These are phyloP conservation scores for Polypterus senegalus DNA, from an alignment of 2,113 vertebrate species.

Conservation along the genomic window DNA sequence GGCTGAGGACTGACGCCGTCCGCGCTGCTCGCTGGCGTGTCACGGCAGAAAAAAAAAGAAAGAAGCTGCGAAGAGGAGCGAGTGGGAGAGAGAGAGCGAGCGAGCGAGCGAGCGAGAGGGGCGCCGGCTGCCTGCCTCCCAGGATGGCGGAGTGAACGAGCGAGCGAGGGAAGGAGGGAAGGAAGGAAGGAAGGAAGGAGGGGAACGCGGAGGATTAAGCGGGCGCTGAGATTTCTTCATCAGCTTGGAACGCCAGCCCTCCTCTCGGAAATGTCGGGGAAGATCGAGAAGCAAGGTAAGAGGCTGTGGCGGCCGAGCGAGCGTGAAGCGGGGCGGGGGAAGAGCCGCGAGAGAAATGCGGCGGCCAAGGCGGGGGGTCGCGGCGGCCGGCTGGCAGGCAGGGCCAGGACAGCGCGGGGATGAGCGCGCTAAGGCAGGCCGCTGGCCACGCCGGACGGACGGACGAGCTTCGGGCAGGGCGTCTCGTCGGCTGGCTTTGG, in stretches of 20 bases:
- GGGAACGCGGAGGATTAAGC: neutral
- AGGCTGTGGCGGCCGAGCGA: neutral
- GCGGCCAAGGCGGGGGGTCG: neutral
- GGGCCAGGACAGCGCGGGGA: neutral
- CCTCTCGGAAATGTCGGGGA: conserved; percentile 48
- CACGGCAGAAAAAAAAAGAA: neutral
- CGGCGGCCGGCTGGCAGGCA: neutral
- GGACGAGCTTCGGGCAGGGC: neutral
- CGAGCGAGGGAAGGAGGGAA: neutral
- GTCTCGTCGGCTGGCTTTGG: too few relatives aligned
- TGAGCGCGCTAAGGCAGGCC: neutral
- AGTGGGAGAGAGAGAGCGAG: neutral
- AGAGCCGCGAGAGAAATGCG: conserved; percentile 1
- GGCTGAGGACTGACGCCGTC: neutral
- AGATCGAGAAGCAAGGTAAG: conserved; percentile 52
- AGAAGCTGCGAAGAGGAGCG: too few relatives aligned
- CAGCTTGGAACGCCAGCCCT: conserved; percentile 21
- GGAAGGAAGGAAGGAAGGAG: neutral
- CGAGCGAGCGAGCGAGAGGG: neutral
- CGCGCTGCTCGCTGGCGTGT: neutral
- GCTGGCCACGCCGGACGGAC: conserved; percentile 1
- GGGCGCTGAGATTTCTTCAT: conserved; percentile 15
- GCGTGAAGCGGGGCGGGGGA: neutral
- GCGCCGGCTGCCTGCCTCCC: conserved; percentile 16
- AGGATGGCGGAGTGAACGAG: neutral